Evolutionary conservation across 1,140 invertebrate genomes (phyloP).

Genomic region (Magallana gigas): DNA sequence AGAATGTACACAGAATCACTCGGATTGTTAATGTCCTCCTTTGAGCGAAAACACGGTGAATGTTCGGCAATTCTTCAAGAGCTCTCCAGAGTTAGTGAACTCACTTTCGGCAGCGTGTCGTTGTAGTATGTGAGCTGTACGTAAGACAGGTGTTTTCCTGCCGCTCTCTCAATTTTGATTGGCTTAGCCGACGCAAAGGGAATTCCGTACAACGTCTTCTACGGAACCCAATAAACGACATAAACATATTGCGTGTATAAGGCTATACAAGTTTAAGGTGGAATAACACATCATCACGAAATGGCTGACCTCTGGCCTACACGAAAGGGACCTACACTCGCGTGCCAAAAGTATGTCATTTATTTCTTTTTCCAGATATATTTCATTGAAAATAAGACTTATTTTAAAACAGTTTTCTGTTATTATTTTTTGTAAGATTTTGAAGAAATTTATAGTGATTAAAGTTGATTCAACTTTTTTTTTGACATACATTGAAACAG

Average conservation of each 20-base stretch:
- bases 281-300: too few relatives aligned
- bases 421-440: too few relatives aligned
- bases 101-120: conserved; percentile 19
- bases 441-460: too few relatives aligned
- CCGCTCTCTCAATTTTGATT: neutral
- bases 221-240: neutral
- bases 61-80: neutral
- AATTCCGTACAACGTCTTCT: conserved; percentile 5
- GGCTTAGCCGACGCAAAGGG: neutral
- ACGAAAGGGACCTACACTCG: neutral
- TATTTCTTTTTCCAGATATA: too few relatives aligned
- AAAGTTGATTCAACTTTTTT: too few relatives aligned
- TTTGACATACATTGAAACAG: too few relatives aligned
- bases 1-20: conserved; percentile 21
- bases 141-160: conserved; percentile 30
- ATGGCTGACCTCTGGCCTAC: neutral
- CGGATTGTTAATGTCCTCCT: neutral
- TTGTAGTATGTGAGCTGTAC: conserved; percentile 7
- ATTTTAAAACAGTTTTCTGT: too few relatives aligned
- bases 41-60: neutral
- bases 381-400: too few relatives aligned
- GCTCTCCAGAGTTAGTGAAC: neutral
- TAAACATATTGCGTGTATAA: neutral
- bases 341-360: too few relatives aligned
- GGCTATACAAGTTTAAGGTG: neutral